Percentiles rank a stretch among this genome's conserved stretches.
These are phyloP conservation scores for Athalia circularis DNA, from an alignment of 2,888 invertebrate species.

Conservation along the genomic window DNA sequence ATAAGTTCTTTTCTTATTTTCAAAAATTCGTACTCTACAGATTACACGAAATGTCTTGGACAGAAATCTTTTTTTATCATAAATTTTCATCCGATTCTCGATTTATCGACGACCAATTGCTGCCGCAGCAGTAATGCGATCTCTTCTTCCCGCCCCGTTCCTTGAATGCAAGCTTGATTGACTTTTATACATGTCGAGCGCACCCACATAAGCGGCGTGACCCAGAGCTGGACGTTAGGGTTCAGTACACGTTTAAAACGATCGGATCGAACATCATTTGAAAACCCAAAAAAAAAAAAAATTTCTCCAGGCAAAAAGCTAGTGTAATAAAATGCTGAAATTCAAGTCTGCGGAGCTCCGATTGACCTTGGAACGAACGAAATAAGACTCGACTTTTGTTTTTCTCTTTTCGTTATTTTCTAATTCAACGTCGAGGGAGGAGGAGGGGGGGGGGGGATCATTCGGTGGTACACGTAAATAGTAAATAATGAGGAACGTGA, in stretches of 20 bases:
- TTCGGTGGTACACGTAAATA: not conserved
- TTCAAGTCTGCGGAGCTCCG: too few relatives aligned
- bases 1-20: too few relatives aligned
- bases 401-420: too few relatives aligned
- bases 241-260: not conserved
- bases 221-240: not conserved
- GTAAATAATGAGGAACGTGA: not conserved
- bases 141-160: not conserved
- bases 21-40: too few relatives aligned
- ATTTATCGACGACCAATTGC: too few relatives aligned
- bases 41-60: not conserved
- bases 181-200: conserved; percentile 4
- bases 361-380: too few relatives aligned
- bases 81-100: too few relatives aligned
- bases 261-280: not conserved
- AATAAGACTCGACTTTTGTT: too few relatives aligned
- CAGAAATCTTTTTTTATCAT: too few relatives aligned
- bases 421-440: too few relatives aligned
- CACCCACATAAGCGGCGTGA: not conserved
- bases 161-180: conserved; percentile 34
- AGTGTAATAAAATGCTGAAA: too few relatives aligned
- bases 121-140: too few relatives aligned
- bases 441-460: not conserved
- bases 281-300: not conserved
- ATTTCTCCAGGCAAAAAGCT: not conserved